Conservation (phyloP, 2,888 invertebrate genomes). For the Acrobasis suavella region DNA sequence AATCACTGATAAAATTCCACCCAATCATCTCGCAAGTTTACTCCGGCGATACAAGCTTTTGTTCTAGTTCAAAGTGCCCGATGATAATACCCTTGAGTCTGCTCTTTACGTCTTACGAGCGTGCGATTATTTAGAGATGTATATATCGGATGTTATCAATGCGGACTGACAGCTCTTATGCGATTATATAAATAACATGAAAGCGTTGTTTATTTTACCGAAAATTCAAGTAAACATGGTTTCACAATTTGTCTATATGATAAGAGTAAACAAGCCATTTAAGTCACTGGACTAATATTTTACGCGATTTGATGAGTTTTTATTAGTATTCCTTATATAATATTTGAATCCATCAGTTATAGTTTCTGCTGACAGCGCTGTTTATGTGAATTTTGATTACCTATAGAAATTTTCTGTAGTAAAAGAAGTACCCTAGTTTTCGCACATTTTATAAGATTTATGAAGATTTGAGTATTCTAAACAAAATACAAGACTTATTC, state of each 20-base stretch:
- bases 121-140: background rate
- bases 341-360: no score
- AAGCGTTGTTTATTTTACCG: background rate
- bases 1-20: constrained; percentile 37
- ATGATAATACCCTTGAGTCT: constrained; percentile 11
- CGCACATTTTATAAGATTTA: no score
- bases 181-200: background rate
- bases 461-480: no score
- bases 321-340: no score
- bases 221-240: background rate
- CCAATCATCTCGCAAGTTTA: constrained; percentile 34
- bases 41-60: constrained; percentile 33
- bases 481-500: no score
- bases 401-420: no score
- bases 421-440: no score
- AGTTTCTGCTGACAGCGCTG: no score
- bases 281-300: background rate
- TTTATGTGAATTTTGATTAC: no score
- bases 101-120: constrained; percentile 10
- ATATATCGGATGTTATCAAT: background rate
- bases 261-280: background rate
- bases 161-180: background rate
- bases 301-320: background rate
- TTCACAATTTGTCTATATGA: background rate
- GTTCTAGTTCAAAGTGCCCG: constrained; percentile 34